Percentiles rank a stretch among this genome's conserved stretches.
These are phyloP conservation scores for Cyrtorhinus lividipennis DNA, from an alignment of 1,140 invertebrate genomes.

Conservation along the genomic window DNA sequence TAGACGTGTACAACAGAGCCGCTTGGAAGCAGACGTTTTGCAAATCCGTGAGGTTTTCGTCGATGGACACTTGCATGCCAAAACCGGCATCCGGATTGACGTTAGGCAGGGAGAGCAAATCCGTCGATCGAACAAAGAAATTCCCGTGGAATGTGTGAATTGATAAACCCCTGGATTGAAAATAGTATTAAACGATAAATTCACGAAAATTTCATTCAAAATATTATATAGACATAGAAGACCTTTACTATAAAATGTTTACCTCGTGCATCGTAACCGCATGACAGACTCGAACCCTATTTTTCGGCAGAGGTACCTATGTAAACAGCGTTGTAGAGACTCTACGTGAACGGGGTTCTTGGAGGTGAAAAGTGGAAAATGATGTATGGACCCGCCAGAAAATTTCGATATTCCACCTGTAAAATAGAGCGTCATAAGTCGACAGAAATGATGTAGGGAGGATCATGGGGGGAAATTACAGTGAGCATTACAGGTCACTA, in stretches of 20 bases:
- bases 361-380: slow-evolving; percentile 78
- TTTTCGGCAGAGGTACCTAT: slow-evolving; percentile 86
- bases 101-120: slow-evolving; percentile 90
- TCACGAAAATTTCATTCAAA: slow-evolving; percentile 4
- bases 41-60: slow-evolving; percentile 75
- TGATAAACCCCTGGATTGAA: slow-evolving; percentile 51
- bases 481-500: no score
- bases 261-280: slow-evolving; percentile 87
- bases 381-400: slow-evolving; percentile 85
- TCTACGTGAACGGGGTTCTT: slow-evolving; percentile 53
- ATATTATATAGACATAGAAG: no score
- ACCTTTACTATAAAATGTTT: no score
- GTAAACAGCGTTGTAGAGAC: slow-evolving; percentile 61
- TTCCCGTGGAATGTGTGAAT: slow-evolving; percentile 99
- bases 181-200: slow-evolving; percentile 20
- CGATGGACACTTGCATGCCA: slow-evolving; percentile 92
- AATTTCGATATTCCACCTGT: slow-evolving; percentile 83
- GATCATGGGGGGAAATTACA: no score
- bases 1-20: slow-evolving; percentile 92
- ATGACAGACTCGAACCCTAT: slow-evolving; percentile 99
- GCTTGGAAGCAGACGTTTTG: slow-evolving; percentile 94
- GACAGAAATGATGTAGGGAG: no score
- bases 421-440: no score
- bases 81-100: slow-evolving; percentile 96
- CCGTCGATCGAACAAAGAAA: slow-evolving; percentile 96